phyloP scores from a whole-genome alignment of 2,113 vertebrate genomes.

The Vanacampus margaritifer region DNA sequence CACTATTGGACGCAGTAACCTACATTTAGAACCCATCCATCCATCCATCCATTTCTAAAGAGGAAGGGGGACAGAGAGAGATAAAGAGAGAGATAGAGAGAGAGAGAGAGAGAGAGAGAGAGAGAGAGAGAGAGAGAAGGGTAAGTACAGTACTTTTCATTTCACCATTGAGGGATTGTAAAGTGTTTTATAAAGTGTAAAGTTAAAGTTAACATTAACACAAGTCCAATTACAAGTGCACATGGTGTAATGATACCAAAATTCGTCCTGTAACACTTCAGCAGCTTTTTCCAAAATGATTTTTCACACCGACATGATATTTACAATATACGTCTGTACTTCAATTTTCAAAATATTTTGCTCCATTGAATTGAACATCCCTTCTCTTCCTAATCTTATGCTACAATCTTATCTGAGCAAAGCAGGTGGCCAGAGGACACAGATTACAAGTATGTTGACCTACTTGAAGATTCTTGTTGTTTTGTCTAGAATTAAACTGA shows the following conservation, averaged over 20 bases:
- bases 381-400: slow-evolving; percentile 11
- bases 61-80: no score
- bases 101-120: no score
- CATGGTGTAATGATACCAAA: neutral
- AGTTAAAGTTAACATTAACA: no score
- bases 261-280: neutral
- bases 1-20: neutral
- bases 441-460: slow-evolving; percentile 3
- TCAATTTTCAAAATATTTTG: slow-evolving; percentile 10
- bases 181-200: no score
- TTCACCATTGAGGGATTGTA: no score
- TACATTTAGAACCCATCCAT: neutral
- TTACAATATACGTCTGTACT: neutral
- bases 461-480: neutral
- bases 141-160: neutral
- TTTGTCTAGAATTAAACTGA: no score
- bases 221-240: no score
- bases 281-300: slow-evolving; percentile 13
- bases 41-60: no score
- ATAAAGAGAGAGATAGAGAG: no score
- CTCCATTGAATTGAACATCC: slow-evolving; percentile 13
- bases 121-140: no score
- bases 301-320: neutral
- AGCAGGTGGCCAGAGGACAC: neutral
- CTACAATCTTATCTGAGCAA: slow-evolving; percentile 27